Conservation (phyloP, 1,140 invertebrate species). For the Drosophila athabasca region DNA sequence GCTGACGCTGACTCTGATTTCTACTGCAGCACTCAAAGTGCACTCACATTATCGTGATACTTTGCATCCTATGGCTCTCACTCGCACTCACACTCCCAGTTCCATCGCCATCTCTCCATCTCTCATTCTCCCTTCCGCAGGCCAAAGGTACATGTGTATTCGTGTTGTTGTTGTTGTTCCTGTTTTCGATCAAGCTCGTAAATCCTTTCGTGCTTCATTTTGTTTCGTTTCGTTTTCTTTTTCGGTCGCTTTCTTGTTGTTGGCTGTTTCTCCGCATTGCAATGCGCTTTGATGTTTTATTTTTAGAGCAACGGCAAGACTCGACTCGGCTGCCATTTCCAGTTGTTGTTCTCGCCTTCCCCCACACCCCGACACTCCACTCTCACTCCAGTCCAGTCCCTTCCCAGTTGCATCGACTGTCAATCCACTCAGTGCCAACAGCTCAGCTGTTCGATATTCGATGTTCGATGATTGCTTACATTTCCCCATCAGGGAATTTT, state of each 20-base stretch:
- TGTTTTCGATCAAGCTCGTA: slow-evolving; percentile 79
- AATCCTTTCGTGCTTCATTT: slow-evolving; percentile 73
- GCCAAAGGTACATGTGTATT: slow-evolving; percentile 22
- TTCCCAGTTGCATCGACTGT: slow-evolving; percentile 16
- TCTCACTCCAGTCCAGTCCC: too few relatives aligned
- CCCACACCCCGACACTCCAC: too few relatives aligned
- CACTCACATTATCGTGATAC: slow-evolving; percentile 35
- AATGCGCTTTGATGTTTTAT: slow-evolving; percentile 71
- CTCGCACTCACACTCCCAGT: background rate
- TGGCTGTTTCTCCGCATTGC: slow-evolving; percentile 35
- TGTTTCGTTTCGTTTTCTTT: slow-evolving; percentile 48
- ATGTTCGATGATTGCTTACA: background rate
- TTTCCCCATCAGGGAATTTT: slow-evolving; percentile 9
- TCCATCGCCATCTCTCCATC: background rate
- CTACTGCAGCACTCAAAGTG: slow-evolving; percentile 31
- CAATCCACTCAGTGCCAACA: slow-evolving; percentile 29
- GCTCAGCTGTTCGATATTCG: background rate
- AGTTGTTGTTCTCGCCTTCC: slow-evolving; percentile 3
- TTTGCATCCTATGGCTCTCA: slow-evolving; percentile 22
- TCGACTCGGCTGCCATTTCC: slow-evolving; percentile 27
- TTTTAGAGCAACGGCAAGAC: slow-evolving; percentile 44
- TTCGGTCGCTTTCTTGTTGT: slow-evolving; percentile 22
- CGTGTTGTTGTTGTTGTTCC: slow-evolving; percentile 59
- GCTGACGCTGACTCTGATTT: slow-evolving; percentile 28
- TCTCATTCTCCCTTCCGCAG: slow-evolving; percentile 25